Evolutionary conservation across 2,888 invertebrate species (phyloP).

Genomic region (Chrysolina haemoptera): DNA sequence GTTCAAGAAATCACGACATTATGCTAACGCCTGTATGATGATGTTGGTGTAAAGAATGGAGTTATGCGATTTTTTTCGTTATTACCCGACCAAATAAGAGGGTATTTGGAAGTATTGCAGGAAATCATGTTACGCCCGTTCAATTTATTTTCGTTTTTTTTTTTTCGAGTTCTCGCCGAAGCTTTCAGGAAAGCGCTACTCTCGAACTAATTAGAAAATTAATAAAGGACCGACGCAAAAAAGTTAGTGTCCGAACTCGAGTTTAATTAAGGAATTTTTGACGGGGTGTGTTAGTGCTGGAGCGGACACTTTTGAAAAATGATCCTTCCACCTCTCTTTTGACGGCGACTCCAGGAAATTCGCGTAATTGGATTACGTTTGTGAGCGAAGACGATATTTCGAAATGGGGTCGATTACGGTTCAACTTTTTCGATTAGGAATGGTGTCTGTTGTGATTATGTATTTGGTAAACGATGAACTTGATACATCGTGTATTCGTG

Average conservation of each 20-base stretch:
- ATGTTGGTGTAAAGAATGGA: too few relatives aligned
- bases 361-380: constrained; percentile 37
- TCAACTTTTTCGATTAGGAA: too few relatives aligned
- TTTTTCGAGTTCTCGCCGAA: constrained; percentile 43
- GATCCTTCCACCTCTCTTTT: constrained; percentile 40
- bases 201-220: constrained; percentile 52
- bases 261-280: constrained; percentile 56
- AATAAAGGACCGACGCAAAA: constrained; percentile 50
- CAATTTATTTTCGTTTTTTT: constrained; percentile 46
- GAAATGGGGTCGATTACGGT: neutral
- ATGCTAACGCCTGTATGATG: too few relatives aligned
- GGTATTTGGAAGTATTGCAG: constrained; percentile 36
- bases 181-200: constrained; percentile 46
- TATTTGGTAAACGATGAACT: too few relatives aligned
- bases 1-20: too few relatives aligned
- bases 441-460: too few relatives aligned
- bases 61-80: too few relatives aligned
- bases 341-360: constrained; percentile 35
- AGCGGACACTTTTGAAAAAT: constrained; percentile 48
- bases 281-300: constrained; percentile 42
- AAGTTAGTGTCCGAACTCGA: constrained; percentile 50
- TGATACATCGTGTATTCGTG: too few relatives aligned
- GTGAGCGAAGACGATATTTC: neutral
- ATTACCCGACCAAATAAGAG: too few relatives aligned
- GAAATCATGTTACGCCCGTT: constrained; percentile 41